Base-by-base conservation (phyloP, 2,113 vertebrate genomes). In the Apaloderma vittatum region DNA sequence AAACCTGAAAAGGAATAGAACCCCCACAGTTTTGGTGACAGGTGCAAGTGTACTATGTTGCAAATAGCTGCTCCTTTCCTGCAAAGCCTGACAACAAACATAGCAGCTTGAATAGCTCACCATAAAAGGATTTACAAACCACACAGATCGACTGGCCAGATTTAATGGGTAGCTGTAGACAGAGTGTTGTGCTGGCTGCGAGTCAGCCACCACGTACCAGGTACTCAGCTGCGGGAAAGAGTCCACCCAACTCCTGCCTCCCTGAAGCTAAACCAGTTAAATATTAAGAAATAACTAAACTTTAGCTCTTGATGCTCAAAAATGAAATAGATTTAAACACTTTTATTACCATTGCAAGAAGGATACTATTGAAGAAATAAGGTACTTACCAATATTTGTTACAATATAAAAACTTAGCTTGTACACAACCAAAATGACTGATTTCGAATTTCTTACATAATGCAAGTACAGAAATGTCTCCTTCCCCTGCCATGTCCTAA, bases 71-170 rank as follows among this genome's bases (percentile, higher is more conserved):
- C 49, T 74, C 61, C 55, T 95, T 78, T 86, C 73, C 54, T 49
- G 45, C 55, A 63, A n/a, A 45, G 80, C 15, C 55, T 83, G 29
- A 82, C 34, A 51, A 52, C 21, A 79, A 74, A n/a, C 12, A 32
- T 1, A 61, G 76, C 46, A 57, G 81, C 36, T 80, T 19, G 68
- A 84, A 88, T 43, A 91, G 15, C 67, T 79, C 51, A 40, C 37
- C 8, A 1, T 75, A 89, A 59, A 94, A 79, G 89, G 86, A 61
- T 49, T 34, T 59, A 46, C 15, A 55, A 90, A 29, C 52, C 66
- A 61, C 12, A 19, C 5, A 10, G 51, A 40, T n/a, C 0, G 4
- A 34, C 26, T 26, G 32, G 40, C 22, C 0, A 4, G 19, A 78
- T 92, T 65, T 75, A 51, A 40, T 27, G 32, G 45, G 46, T 61